Evolutionary conservation across 2,113 vertebrate genomes (phyloP).

Genomic region (Ailuropoda melanoleuca): DNA sequence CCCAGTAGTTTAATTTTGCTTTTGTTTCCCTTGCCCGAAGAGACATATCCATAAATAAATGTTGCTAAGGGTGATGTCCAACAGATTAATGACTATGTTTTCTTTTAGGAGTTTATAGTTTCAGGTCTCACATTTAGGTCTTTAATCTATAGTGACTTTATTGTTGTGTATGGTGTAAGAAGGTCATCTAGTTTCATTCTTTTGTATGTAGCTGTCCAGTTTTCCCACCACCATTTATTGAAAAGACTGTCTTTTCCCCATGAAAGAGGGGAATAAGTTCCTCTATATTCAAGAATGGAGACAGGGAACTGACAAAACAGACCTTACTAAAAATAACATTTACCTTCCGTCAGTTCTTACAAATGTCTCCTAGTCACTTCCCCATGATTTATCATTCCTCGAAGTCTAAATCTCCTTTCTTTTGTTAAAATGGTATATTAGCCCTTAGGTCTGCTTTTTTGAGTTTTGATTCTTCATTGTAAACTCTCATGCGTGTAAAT

Average conservation of each 20-base stretch:
- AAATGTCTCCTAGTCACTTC: neutral
- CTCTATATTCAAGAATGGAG: neutral
- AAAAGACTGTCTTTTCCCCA: neutral
- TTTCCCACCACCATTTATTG: neutral
- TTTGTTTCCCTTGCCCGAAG: neutral
- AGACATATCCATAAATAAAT: neutral
- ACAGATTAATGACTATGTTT: neutral
- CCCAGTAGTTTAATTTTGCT: neutral
- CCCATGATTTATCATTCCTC: neutral
- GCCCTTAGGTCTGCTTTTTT: neutral
- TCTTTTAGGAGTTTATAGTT: neutral
- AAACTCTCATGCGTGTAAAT: neutral
- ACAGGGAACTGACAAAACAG: neutral
- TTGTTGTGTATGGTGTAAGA: neutral
- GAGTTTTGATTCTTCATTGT: neutral
- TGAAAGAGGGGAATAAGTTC: no score
- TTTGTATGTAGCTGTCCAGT: neutral
- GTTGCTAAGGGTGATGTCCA: neutral
- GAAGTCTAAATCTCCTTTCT: neutral
- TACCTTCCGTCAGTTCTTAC: neutral
- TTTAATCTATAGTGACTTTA: neutral
- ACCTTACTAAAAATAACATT: neutral
- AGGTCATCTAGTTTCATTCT: neutral
- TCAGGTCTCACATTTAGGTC: neutral
- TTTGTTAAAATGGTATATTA: neutral